Evolutionary conservation across 1,140 invertebrate genomes (phyloP), one percentile per base, ranked within the genome.

Genomic region (Microplitis demolitor): DNA sequence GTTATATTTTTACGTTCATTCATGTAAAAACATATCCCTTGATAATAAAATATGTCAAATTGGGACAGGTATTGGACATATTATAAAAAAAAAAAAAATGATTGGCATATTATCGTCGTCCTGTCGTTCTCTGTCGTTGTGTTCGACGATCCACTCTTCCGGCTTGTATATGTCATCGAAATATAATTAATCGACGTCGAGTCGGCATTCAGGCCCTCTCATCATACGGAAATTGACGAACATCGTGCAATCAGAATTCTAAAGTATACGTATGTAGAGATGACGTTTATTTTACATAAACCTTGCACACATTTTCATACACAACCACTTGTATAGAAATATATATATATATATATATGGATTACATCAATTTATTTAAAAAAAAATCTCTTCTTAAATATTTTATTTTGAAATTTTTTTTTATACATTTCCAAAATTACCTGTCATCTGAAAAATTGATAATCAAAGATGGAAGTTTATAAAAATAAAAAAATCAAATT

Each of bases 141-240:
- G n/a, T 35, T 54, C 60, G 34, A 61, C 35, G 61, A 71, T 71
- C 69, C 45, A 71, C 69, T 71, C 50, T 64, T n/a, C 69, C 34
- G 31, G 51, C 35, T 63, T 50, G 62, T 71, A 71, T 63, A 64
- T 71, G 61, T 64, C 69, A 66, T 53, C 31, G 45, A 71, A 66
- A 71, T 64, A 71, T 53, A 64, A 71, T 71, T 71, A 71, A 66
- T 71, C 16, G 69, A 64, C 62, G 13, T 16, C 16, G 63, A 50
- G 11, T 35, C 62, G 62, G 62, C 35, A 45, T 45, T 11, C 39
- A 45, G 39, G n/a, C 5, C 9, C 39, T 53, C 62, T 66, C 63
- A 72, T 72, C 33, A 60, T 61, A n/a, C 35, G 33, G 54, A 66
- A 72, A 72, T 72, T 72, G 62, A 72, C 62, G 53, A 33, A 51